A percentile compares a stretch with the other conserved stretches of the same genome.
Conservation (phyloP, 2,888 invertebrate genomes). For the Argyresthia goedartella region DNA sequence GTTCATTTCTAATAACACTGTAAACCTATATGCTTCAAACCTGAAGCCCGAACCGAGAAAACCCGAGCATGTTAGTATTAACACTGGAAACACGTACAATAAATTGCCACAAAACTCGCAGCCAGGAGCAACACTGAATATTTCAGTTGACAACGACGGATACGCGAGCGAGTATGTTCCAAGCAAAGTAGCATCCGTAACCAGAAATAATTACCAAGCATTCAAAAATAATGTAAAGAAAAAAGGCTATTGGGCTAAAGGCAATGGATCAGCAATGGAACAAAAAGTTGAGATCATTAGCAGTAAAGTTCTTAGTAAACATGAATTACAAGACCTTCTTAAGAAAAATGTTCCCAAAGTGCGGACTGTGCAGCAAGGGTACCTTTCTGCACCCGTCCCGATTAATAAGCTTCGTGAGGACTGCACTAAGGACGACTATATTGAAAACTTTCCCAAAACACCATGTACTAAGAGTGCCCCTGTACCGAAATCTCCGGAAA, state of each 20-base stretch:
- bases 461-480: neutral
- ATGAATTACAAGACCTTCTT: neutral
- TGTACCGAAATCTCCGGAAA: neutral
- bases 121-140: no score
- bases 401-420: neutral
- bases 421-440: no score
- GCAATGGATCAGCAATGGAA: constrained; percentile 36
- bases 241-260: constrained; percentile 62
- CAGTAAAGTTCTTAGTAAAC: constrained; percentile 8
- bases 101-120: no score
- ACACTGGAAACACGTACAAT: no score
- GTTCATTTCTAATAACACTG: no score
- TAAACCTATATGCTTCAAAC: no score
- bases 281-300: constrained; percentile 22
- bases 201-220: constrained; percentile 58
- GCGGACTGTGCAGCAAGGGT: neutral
- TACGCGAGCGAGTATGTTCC: constrained; percentile 61
- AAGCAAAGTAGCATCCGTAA: constrained; percentile 47
- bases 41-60: no score
- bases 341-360: neutral
- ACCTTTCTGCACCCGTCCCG: neutral
- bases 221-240: constrained; percentile 56
- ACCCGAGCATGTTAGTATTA: no score
- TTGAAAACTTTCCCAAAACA: no score
- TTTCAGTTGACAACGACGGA: constrained; percentile 31